Percentiles rank a stretch among this genome's conserved stretches.
phyloP scores from a whole-genome alignment of 2,797 vertebrate genomes.

The Peromyscus melanophrys region DNA sequence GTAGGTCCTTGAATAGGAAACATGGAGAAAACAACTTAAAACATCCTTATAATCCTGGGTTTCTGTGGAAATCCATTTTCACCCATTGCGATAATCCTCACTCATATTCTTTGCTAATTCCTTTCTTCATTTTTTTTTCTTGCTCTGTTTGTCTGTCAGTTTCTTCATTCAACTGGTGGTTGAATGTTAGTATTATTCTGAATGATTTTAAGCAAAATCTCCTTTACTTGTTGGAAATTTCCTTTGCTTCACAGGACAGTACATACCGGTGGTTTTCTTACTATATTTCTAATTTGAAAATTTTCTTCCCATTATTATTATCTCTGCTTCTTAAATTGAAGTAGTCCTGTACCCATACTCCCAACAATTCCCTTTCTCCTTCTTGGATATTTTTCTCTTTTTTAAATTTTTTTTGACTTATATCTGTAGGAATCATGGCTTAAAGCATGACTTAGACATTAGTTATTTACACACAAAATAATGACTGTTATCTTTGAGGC shows the following conservation, averaged over 20 bases:
- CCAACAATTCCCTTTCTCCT: background rate
- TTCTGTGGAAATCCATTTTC: background rate
- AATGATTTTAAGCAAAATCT: background rate
- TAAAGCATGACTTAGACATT: background rate
- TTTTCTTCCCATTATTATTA: background rate
- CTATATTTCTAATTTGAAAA: background rate
- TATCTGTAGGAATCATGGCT: background rate
- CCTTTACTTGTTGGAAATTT: background rate
- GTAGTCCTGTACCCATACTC: fast-evolving
- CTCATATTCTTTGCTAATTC: background rate
- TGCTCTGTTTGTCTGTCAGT: background rate
- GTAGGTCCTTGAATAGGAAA: background rate
- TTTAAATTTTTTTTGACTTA: background rate
- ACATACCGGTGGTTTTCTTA: background rate
- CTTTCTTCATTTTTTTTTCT: background rate
- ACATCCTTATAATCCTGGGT: background rate
- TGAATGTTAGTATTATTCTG: background rate
- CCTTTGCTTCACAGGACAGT: background rate
- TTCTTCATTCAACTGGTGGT: background rate
- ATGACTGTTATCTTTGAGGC: background rate
- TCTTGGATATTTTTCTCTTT: background rate
- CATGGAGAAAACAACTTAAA: background rate
- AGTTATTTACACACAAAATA: background rate
- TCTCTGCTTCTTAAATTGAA: background rate
- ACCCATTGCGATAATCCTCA: background rate